A percentile compares a stretch with the other conserved stretches of the same genome.
phyloP scores from a whole-genome alignment of 2,797 vertebrate genomes.

The Echeneis naucrates region DNA sequence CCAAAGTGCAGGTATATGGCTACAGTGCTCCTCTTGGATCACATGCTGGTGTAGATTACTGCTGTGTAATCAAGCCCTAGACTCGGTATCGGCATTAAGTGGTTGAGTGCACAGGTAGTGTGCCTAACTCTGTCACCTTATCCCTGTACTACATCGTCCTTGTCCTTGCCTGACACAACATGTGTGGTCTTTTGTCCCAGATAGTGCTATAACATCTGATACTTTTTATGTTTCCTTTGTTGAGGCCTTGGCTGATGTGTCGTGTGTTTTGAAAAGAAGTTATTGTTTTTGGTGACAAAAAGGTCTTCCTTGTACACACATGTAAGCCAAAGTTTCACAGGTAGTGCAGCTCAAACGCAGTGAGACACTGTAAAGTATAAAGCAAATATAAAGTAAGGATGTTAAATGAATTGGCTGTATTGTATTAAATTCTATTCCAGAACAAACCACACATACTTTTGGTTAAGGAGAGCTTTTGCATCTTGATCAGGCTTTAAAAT shows the following conservation, averaged over 20 bases:
- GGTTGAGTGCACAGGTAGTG: constrained; percentile 28
- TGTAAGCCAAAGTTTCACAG: constrained; percentile 6
- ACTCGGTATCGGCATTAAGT: constrained; percentile 68
- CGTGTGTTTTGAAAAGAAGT: constrained; percentile 10
- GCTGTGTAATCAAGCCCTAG: constrained; percentile 61
- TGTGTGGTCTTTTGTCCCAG: constrained; percentile 53
- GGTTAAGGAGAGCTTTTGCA: constrained; percentile 2
- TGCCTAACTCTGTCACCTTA: constrained; percentile 52
- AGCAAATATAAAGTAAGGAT: constrained; percentile 11
- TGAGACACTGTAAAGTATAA: constrained; percentile 8
- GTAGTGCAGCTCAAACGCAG: not conserved
- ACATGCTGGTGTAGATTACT: constrained; percentile 71
- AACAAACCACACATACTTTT: constrained; percentile 27
- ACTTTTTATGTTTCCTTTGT: constrained; percentile 18
- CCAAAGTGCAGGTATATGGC: constrained; percentile 27
- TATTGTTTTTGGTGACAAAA: not conserved
- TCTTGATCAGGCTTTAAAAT: constrained; percentile 20
- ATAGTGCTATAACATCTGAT: constrained; percentile 36
- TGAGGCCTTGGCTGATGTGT: not conserved
- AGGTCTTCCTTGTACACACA: not conserved
- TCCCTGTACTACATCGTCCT: constrained; percentile 20
- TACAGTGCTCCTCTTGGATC: constrained; percentile 38
- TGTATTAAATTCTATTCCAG: constrained; percentile 1
- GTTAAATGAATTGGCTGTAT: constrained; percentile 19
- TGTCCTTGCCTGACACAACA: constrained; percentile 45